phyloP scores from a whole-genome alignment of 1,140 invertebrate genomes.

The Tetramorium parvispinum region DNA sequence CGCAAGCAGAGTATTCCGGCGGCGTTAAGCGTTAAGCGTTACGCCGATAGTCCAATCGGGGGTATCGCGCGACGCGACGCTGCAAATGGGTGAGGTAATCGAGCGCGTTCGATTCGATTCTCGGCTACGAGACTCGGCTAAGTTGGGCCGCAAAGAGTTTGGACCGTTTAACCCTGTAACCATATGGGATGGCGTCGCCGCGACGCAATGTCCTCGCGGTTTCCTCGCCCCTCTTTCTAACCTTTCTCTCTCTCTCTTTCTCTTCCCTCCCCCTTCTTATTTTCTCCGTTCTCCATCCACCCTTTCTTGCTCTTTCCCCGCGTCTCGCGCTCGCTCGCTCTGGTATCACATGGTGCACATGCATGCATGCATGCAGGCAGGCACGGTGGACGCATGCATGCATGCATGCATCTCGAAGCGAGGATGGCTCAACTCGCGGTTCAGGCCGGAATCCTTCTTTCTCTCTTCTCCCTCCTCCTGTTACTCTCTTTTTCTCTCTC shows the following conservation, averaged over 20 bases:
- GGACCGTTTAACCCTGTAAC: slow-evolving; percentile 69
- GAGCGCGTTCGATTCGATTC: slow-evolving; percentile 66
- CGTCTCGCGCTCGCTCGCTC: slow-evolving; percentile 55
- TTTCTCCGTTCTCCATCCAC: background rate
- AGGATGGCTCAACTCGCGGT: slow-evolving; percentile 81
- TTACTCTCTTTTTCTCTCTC: background rate
- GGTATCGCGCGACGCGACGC: background rate
- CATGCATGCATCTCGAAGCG: slow-evolving; percentile 71
- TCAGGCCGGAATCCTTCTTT: slow-evolving; percentile 72
- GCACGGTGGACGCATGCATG: slow-evolving; percentile 56
- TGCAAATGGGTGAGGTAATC: slow-evolving; percentile 69
- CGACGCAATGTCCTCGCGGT: slow-evolving; percentile 55
- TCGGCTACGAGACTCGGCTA: background rate
- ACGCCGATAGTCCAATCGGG: slow-evolving; percentile 53
- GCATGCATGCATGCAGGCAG: slow-evolving; percentile 73
- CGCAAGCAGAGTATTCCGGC: slow-evolving; percentile 13
- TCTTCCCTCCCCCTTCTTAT: background rate
- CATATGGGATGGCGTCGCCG: slow-evolving; percentile 57
- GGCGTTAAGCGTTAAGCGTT: slow-evolving; percentile 57
- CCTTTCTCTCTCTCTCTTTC: slow-evolving; percentile 18
- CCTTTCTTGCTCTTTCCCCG: background rate
- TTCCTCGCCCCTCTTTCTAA: slow-evolving; percentile 36
- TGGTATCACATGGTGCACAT: slow-evolving; percentile 79
- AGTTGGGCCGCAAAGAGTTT: slow-evolving; percentile 52
- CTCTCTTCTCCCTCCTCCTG: background rate